Evolutionary conservation across 1,140 invertebrate genomes (phyloP), one percentile per base, ranked within the genome.

Genomic region (Batillaria attramentaria): DNA sequence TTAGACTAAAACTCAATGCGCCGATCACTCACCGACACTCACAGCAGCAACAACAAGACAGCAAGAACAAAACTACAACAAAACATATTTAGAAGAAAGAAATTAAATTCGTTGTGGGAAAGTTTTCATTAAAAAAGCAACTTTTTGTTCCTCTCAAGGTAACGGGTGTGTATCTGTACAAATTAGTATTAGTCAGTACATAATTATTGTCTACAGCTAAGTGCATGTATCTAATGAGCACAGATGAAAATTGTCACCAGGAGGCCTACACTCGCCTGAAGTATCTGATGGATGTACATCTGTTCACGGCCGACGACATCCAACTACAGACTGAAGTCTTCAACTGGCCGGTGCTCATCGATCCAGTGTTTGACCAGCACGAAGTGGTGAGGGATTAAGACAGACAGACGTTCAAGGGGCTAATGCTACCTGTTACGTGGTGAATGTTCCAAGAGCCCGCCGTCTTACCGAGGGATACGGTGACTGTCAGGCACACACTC

Each of bases 351-450:
- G 83, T 85, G n/a, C 81, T 82, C 46, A 91, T 92, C 77, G 86
- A 88, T 46, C 87, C 89, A 35, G 84, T 91, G 5, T 91, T 92
- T 84, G 90, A 91, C 82, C 69, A 84, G 28, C 90, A 91, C 82
- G 89, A 90, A 74, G 84, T 88, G 83, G 91, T 91, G 85, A 81
- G 80, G 18, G 5, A 28, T 72, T 72, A 16, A 6, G 13, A 69
- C 66, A 69, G 18, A 37, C 5, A 5, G 37, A 10, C 24, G 16
- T 16, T 39, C 1, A 18, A 16, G 16, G 10, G 66, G 13, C 24
- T 69, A 35, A 37, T 35, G 66, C 3, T 41, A 39, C 39, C 28
- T 18, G 4, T 46, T 42, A n/a, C 41, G n/a, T 20, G 16, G 16
- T 43, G 6, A 18, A 72, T 72, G 13, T 41, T 24, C 46, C 39